A percentile compares a stretch with the other conserved stretches of the same genome.
Evolutionary conservation across 2,113 vertebrate species (phyloP).

Genomic region (Sorex fumeus): DNA sequence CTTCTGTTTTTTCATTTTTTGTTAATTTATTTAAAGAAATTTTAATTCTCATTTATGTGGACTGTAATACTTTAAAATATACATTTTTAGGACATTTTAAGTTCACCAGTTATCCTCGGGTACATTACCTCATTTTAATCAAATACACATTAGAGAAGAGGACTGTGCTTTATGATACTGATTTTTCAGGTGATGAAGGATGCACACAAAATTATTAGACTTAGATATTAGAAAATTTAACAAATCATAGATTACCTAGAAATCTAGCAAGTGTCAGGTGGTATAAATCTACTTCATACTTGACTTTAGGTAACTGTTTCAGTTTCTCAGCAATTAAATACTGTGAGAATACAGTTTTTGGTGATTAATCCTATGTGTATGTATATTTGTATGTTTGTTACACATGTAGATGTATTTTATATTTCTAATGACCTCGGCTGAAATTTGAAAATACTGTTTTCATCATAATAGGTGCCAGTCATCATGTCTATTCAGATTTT

Average conservation of each 20-base stretch:
- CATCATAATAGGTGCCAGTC: too few relatives aligned
- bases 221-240: too few relatives aligned
- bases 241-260: background rate
- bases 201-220: background rate
- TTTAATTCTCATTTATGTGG: conserved; percentile 2
- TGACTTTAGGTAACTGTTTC: background rate
- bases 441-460: background rate
- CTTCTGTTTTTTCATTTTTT: conserved; percentile 25
- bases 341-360: background rate
- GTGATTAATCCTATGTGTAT: background rate
- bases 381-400: background rate
- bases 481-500: too few relatives aligned
- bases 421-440: background rate
- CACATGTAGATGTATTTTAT: background rate
- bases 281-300: background rate
- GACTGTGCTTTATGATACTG: background rate
- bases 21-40: conserved; percentile 25
- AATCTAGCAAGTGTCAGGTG: background rate
- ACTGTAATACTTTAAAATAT: background rate
- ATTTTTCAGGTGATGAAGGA: background rate
- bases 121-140: conserved; percentile 15
- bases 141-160: background rate
- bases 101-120: background rate
- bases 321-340: background rate
- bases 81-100: background rate